phyloP scores from a whole-genome alignment of 2,888 invertebrate genomes.

The Patella pellucida region DNA sequence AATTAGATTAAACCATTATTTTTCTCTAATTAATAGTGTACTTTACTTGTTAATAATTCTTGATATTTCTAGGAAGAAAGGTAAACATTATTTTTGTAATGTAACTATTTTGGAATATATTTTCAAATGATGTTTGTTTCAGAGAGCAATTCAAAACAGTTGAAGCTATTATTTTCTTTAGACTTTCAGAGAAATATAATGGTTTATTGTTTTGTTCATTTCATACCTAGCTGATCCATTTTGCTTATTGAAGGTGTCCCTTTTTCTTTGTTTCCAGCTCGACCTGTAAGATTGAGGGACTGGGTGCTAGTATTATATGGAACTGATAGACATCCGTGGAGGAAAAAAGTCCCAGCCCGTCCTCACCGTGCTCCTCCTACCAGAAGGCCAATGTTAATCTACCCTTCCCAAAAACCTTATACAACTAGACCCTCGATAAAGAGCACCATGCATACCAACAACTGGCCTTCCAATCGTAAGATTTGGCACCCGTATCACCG shows the following conservation, averaged over 20 bases:
- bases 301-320: constrained; percentile 96
- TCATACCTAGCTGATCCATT: background rate
- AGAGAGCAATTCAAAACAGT: background rate
- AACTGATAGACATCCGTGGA: constrained; percentile 75
- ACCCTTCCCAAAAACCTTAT: constrained; percentile 12
- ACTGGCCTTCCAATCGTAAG: constrained; percentile 16
- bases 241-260: constrained; percentile 28
- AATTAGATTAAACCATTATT: too few species aligned
- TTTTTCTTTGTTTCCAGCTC: constrained; percentile 59
- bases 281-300: constrained; percentile 84
- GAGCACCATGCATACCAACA: constrained; percentile 19
- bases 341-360: constrained; percentile 27
- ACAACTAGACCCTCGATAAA: constrained; percentile 24
- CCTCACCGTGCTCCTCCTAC: constrained; percentile 36
- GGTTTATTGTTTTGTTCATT: too few species aligned
- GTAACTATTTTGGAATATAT: background rate
- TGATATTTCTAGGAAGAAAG: constrained; percentile 7
- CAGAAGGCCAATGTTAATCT: constrained; percentile 15
- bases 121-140: background rate
- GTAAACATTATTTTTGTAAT: background rate
- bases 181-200: too few species aligned
- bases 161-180: too few species aligned
- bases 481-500: constrained; percentile 29
- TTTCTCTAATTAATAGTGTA: too few species aligned
- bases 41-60: background rate